Evolutionary conservation across 2,113 vertebrate genomes (phyloP), one percentile per base, ranked within the genome.

Genomic region (Planiliza haematocheilus): DNA sequence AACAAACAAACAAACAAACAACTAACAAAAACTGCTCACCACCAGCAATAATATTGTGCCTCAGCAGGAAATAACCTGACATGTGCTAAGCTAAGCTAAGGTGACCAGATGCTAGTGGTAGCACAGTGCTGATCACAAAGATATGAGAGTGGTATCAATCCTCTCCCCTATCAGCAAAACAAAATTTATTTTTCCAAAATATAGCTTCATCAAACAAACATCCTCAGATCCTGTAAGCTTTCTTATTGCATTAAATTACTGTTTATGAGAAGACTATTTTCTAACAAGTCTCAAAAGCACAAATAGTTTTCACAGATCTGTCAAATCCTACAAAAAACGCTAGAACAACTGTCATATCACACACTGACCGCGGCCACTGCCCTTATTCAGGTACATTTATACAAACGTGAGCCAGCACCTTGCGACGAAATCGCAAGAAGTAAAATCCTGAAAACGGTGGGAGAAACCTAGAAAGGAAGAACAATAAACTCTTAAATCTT

Each of bases 341-440:
- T 42, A 65, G 36, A 65, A 48, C 38, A 62, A 38, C 52, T 65
- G 73, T 50, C 70, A 84, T 30, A 59, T 69, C 17, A 34, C 46
- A 79, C 49, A 73, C 53, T 39, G 72, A 72, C 74, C 48, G 17
- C 71, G 50, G 20, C 45, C 41, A 71, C 58, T 66, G 65, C 57
- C 36, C 36, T 71, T 62, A 50, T 74, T 73, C 58, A 60, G 16
- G 62, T 58, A 48, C 39, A 80, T 76, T 64, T 67, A 64, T 52
- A 86, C 59, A 86, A 86, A 81, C 36, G 9, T 61, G 68, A 84
- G 51, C 51, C 74, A 79, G 69, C 38, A 42, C 18, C 45, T 83
- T 30, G 58, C 63, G 81, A 75, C 24, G 66, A 53, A 77, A 50
- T 67, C 7, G 46, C 60, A 80, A 75, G 38, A 62, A 70, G 24